Percentiles rank a stretch among this genome's conserved stretches.
Conservation (phyloP, 1,140 invertebrate species). For the Centruroides sculpturatus region DNA sequence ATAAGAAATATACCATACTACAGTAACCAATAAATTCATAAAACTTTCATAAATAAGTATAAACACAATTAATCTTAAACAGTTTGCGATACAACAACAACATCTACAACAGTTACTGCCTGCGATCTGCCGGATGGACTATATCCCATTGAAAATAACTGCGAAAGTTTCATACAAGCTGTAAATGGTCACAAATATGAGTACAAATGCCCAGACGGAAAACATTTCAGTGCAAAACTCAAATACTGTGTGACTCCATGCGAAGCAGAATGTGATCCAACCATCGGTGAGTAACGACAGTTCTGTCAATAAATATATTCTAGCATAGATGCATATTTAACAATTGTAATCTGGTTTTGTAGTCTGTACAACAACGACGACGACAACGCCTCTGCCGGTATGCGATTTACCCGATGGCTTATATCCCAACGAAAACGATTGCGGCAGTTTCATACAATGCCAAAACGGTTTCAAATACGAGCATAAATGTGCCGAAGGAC, state of each 20-base stretch:
- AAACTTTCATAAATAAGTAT: no score
- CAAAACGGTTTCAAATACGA: background rate
- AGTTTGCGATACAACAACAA: background rate
- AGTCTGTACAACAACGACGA: background rate
- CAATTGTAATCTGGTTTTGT: background rate
- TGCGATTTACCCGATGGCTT: background rate
- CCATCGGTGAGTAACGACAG: background rate
- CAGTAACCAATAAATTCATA: no score
- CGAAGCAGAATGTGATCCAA: conserved; percentile 3
- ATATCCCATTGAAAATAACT: background rate
- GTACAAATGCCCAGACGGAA: background rate
- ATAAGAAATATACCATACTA: no score
- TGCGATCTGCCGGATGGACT: no score
- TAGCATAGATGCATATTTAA: no score
- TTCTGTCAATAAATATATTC: background rate
- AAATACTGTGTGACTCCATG: background rate
- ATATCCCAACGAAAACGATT: background rate
- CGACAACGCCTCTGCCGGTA: background rate
- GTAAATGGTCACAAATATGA: background rate
- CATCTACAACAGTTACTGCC: no score
- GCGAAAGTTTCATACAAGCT: background rate
- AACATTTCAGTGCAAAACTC: conserved; percentile 4
- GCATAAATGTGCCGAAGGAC: conserved; percentile 29
- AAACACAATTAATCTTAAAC: no score
- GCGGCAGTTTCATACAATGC: background rate